Percentiles rank a stretch among this genome's conserved stretches.
These are phyloP conservation scores for Amiota mariae DNA, from an alignment of 2,888 invertebrate species.

Conservation along the genomic window DNA sequence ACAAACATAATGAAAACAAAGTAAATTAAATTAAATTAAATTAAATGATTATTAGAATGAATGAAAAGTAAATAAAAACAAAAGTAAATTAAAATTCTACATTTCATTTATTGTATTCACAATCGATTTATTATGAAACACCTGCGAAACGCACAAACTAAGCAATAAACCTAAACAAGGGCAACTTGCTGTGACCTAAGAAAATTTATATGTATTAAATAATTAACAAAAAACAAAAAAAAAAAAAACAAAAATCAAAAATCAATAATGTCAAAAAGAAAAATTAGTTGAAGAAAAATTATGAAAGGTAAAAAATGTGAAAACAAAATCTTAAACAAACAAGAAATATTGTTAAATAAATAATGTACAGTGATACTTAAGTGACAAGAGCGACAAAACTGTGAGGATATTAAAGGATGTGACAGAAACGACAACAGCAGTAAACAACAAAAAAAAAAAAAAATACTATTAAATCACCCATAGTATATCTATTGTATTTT, in stretches of 20 bases:
- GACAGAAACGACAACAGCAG: background rate
- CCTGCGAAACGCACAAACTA: conserved; percentile 32
- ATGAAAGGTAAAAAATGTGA: background rate
- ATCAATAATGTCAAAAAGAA: background rate
- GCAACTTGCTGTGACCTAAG: conserved; percentile 31
- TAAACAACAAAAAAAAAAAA: background rate
- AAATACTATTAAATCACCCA: background rate
- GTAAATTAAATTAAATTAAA: too few relatives aligned
- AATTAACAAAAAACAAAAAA: background rate
- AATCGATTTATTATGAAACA: conserved; percentile 67
- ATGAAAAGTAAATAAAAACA: background rate
- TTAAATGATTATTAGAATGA: too few relatives aligned
- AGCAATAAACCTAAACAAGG: background rate
- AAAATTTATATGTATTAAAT: conserved; percentile 23
- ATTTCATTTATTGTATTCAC: conserved; percentile 43
- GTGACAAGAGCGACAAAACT: too few relatives aligned
- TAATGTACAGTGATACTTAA: background rate
- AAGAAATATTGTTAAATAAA: background rate
- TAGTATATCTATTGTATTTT: background rate
- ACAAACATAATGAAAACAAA: too few relatives aligned
- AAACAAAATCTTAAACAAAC: background rate
- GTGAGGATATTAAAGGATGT: background rate
- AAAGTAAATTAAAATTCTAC: conserved; percentile 3
- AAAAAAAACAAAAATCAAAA: background rate
- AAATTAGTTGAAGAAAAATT: background rate